Evolutionary conservation across 2,113 vertebrate species (phyloP), one percentile per base, ranked within the genome.

Genomic region (Vicugna pacos): DNA sequence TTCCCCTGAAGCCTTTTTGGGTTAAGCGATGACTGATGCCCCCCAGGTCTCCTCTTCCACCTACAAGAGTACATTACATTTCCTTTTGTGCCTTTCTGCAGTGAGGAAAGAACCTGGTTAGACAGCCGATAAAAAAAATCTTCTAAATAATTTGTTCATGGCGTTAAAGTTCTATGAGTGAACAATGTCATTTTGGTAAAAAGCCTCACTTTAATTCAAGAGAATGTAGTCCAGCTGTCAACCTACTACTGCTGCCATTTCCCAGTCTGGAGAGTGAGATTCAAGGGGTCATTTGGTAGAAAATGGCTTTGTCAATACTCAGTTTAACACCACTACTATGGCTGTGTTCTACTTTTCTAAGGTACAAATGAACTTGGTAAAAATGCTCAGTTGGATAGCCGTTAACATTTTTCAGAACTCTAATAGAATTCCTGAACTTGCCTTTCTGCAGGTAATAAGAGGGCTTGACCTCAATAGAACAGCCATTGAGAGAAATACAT

Each of bases 381-480:
- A 79, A 81, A 58, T 48, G n/a, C 64, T 65, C 1, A 1, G 38
- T 73, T 54, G 26, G 67, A 42, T 58, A 60, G 82, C 95, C 65
- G 82, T 64, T 91, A 93, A 91, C n/a, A 83, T 46, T 96, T 93
- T 95, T 85, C 72, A 96, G 87, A 48, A 94, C 77, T 89, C 96
- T 67, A 95, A 96, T 96, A 42, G 91, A 85, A 89, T 97, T 89
- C 82, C 84, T 87, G 72, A 96, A 86, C 82, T 94, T 86, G 79
- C n/a, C 93, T 91, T 95, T 91, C 76, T 94, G 54, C 8, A 42
- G 38, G 65, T 77, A 82, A 91, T 94, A 89, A 91, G 62, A 62
- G 52, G 42, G 75, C 19, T 56, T 22, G 58, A 79, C 62, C 89
- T 93, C 62, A 24, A 12, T 32, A 69, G 46, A 85, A 80, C 8